phyloP scores from a whole-genome alignment of 1,140 invertebrate genomes.

The Drosophila subpulchrella region DNA sequence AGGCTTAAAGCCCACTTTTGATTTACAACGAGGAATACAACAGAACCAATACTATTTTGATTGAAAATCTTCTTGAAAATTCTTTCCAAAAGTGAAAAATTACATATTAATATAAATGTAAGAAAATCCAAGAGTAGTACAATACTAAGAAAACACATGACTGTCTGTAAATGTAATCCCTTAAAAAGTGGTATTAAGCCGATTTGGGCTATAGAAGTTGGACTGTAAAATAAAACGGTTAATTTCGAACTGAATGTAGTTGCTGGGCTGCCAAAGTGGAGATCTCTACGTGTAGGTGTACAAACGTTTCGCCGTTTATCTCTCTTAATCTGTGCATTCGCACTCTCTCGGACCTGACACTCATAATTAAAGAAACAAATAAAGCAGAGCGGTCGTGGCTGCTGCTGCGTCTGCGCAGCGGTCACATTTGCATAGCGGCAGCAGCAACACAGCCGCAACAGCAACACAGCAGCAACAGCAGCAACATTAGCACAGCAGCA shows the following conservation, averaged over 20 bases:
- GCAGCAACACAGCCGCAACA: slow-evolving; percentile 4
- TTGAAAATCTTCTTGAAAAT: too few species aligned
- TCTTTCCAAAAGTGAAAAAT: too few species aligned
- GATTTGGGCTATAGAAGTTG: not conserved
- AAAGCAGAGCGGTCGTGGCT: slow-evolving; percentile 42
- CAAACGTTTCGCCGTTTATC: slow-evolving; percentile 61
- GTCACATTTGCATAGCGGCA: slow-evolving; percentile 64
- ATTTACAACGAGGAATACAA: too few species aligned
- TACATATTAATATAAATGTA: too few species aligned
- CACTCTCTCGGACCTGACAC: slow-evolving; percentile 79
- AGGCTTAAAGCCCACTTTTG: too few species aligned
- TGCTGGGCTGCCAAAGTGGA: slow-evolving; percentile 17
- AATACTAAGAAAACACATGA: too few species aligned
- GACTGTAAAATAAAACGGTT: slow-evolving; percentile 36
- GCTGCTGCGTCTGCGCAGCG: not conserved
- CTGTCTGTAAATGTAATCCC: too few species aligned
- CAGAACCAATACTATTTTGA: too few species aligned
- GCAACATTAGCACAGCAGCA: slow-evolving; percentile 12
- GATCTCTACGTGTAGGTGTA: slow-evolving; percentile 44
- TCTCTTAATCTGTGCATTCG: slow-evolving; percentile 71
- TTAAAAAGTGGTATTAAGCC: not conserved
- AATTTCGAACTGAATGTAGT: slow-evolving; percentile 38
- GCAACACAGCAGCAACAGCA: slow-evolving; percentile 19
- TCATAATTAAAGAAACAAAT: slow-evolving; percentile 84
- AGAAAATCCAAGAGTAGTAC: too few species aligned